Evolutionary conservation across 2,113 vertebrate species (phyloP), one percentile per base, ranked within the genome.

Genomic region (Chlorocebus sabaeus): DNA sequence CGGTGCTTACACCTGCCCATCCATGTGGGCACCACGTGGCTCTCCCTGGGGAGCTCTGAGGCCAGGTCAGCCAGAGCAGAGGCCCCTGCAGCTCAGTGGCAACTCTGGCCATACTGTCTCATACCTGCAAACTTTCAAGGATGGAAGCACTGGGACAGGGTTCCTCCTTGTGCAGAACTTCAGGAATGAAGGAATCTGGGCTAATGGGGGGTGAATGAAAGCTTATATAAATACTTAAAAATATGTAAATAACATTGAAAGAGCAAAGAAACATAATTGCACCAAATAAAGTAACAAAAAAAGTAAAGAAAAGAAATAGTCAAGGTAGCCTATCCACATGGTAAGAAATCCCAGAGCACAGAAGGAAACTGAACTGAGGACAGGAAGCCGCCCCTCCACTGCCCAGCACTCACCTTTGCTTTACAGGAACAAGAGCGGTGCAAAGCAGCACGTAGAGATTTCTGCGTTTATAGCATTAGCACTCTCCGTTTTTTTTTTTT

Each of bases 321-420:
- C 20, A 12, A 61, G 40, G 17, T 52, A 22, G 5, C 3, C 0
- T 3, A 3, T 14, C 38, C n/a, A 10, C 7, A 4, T 8, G 11
- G 0, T n/a, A 23, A 35, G 61, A 64, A 72, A 4, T 22, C 9
- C 18, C 11, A 18, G 59, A 75, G 32, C 35, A 40, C 68, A 8
- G 0, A n/a, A 40, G 55, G 48, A 35, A 14, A 3, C 48, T 68
- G 40, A 6, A 32, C 6, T 2, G 2, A 10, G 22, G 9, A 16
- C 3, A 59, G 18, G 16, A 32, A 38, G 12, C 61, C 12, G 5
- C 70, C 18, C n/a, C n/a, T 40, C n/a, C 52, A 55, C 52, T 55
- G 52, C 20, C 70, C 22, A n/a, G 38, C 10, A 22, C 72, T 38
- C 23, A 14, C 23, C 11, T 23, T 12, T 13, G 72, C 10, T 55